phyloP scores from a whole-genome alignment of 2,888 invertebrate genomes.

The Cheilosia vernalis region DNA sequence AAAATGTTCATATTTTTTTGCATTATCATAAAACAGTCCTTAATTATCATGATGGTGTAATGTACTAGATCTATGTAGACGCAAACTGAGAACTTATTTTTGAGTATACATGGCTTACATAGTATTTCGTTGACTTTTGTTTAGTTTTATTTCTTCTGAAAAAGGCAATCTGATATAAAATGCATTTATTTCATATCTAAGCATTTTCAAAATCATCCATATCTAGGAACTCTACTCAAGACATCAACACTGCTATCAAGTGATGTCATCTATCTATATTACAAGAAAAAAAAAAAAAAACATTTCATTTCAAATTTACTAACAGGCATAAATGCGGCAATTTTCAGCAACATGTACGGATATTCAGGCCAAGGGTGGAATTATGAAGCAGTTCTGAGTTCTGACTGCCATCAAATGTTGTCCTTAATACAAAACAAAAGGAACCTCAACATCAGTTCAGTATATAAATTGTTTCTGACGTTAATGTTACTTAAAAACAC shows the following conservation, averaged over 20 bases:
- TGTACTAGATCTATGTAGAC: too few species aligned
- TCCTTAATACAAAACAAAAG: conserved; percentile 32
- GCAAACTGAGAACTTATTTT: too few species aligned
- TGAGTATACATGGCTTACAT: too few species aligned
- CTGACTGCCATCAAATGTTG: conserved; percentile 21
- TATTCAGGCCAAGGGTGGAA: conserved; percentile 35
- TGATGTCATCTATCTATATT: conserved; percentile 45
- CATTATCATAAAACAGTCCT: too few species aligned
- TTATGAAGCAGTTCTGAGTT: conserved; percentile 37
- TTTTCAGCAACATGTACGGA: conserved; percentile 37
- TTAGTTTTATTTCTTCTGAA: too few species aligned
- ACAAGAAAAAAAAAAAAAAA: conserved; percentile 11
- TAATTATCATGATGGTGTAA: too few species aligned
- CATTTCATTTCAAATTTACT: conserved; percentile 37
- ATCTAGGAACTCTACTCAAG: conserved; percentile 41
- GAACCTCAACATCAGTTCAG: conserved; percentile 46
- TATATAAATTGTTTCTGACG: conserved; percentile 74
- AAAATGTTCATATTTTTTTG: too few species aligned
- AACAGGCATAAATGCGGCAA: conserved; percentile 22
- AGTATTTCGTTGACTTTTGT: too few species aligned
- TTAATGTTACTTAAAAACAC: conserved; percentile 76
- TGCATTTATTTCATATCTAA: too few species aligned
- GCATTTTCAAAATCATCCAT: not conserved
- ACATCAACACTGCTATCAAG: conserved; percentile 49
- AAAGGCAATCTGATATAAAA: too few species aligned